Conservation (phyloP, 53 echinoderm and acorn worm genomes). For the Crossaster papposus region DNA sequence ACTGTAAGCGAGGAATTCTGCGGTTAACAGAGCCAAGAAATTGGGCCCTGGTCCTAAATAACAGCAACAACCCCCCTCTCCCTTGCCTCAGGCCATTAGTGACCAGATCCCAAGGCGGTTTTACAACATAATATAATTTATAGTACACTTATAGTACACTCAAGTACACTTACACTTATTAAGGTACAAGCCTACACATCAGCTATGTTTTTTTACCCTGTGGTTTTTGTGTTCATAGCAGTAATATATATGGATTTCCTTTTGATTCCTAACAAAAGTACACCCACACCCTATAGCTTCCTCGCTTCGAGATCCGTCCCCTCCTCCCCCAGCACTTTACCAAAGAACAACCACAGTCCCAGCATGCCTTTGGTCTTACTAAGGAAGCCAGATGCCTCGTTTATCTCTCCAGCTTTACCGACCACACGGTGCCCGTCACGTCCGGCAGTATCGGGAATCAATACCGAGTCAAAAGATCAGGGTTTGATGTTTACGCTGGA, state of each 20-base stretch:
- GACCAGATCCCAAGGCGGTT: too few species aligned
- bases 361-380: neutral
- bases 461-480: slow-evolving; percentile 54
- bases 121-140: too few species aligned
- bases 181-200: too few species aligned
- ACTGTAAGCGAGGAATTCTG: too few species aligned
- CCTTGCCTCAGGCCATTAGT: too few species aligned
- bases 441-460: slow-evolving; percentile 37
- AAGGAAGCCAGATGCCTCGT: neutral
- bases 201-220: too few species aligned
- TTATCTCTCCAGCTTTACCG: neutral
- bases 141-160: too few species aligned
- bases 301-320: neutral
- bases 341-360: neutral
- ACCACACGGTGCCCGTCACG: slow-evolving; percentile 16
- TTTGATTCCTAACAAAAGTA: neutral
- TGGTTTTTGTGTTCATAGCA: neutral
- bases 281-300: neutral
- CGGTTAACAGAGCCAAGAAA: too few species aligned
- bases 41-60: too few species aligned
- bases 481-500: slow-evolving; percentile 43
- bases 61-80: too few species aligned
- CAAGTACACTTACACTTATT: too few species aligned
- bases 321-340: neutral
- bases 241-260: neutral